Base-by-base conservation (phyloP, 2,113 vertebrate species). In the Labeo rohita region DNA sequence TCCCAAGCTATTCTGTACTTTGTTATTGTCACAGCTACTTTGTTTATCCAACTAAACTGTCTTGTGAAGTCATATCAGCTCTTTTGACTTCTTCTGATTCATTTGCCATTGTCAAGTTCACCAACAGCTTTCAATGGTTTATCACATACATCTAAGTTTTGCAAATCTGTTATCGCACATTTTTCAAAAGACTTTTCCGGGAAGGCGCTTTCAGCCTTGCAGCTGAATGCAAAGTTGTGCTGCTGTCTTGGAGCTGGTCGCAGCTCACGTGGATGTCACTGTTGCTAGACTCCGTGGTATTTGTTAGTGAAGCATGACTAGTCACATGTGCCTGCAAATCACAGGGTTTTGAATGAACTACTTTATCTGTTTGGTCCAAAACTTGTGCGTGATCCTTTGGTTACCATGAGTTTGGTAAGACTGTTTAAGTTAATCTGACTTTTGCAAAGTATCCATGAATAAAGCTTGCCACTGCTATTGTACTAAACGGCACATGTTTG, bases 301-400 rank as follows among this genome's bases (percentile, higher is more conserved):
- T 91, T 87, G 84, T 90, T 87, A 91, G 87, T 66, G 70, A 84
- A 86, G 93, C 90, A 92, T 93, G 93, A 93, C 91, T 52, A 49
- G 91, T 94, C 94, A 94, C 92, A 93, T 93, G 92, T 49, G 73
- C 49, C 4, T 88, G 85, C 74, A 87, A 88, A 88, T 84, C 56
- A 85, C 66, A 56, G 1, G 84, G 88, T 70, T 87, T 87, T 75
- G 74, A 89, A 81, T 87, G 77, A 47, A 36, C 18, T 52, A 43
- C 80, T 66, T 86, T n/a, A 85, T 87, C 85, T 84, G 34, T 81
- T 65, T 34, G 8, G n/a, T 5, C 13, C n/a, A 10, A 43, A 23
- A 36, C 74, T 18, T 77, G 8, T 54, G 23, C 8, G 23, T 54
- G 12, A 50, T 77, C 21, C 39, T 45, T 75, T 47, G 47, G 73